Conservation (phyloP, 2,797 vertebrate genomes). For the Anas georgica region DNA sequence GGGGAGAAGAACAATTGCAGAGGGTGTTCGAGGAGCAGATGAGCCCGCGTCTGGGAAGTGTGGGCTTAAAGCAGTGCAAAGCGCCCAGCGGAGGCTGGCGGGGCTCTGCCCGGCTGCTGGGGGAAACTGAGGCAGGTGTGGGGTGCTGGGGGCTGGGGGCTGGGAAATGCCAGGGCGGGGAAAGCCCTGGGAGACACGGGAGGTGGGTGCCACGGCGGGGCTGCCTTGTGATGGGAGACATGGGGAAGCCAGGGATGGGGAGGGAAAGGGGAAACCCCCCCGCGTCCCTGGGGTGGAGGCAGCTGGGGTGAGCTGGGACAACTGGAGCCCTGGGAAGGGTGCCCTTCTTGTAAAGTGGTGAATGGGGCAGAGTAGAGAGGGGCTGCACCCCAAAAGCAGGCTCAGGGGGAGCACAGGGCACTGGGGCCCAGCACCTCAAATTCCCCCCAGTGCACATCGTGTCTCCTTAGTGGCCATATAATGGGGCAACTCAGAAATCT, state of each 20-base stretch:
- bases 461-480: neutral
- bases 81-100: rapidly evolving
- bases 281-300: too few species aligned
- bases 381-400: too few species aligned
- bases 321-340: too few species aligned
- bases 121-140: neutral
- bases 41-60: neutral
- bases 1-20: neutral
- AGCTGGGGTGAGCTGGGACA: too few species aligned
- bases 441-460: too few species aligned
- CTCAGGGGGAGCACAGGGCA: too few species aligned
- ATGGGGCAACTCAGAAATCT: neutral
- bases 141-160: neutral
- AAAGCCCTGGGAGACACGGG: neutral
- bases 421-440: too few species aligned
- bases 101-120: rapidly evolving
- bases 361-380: too few species aligned
- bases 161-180: neutral
- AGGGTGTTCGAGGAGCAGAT: neutral
- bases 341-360: too few species aligned
- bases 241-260: neutral
- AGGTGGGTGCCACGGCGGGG: neutral
- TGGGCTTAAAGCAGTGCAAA: neutral
- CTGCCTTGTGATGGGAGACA: neutral
- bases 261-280: neutral